Conservation (phyloP, 2,888 invertebrate species). For the Agonopterix subpropinquella region DNA sequence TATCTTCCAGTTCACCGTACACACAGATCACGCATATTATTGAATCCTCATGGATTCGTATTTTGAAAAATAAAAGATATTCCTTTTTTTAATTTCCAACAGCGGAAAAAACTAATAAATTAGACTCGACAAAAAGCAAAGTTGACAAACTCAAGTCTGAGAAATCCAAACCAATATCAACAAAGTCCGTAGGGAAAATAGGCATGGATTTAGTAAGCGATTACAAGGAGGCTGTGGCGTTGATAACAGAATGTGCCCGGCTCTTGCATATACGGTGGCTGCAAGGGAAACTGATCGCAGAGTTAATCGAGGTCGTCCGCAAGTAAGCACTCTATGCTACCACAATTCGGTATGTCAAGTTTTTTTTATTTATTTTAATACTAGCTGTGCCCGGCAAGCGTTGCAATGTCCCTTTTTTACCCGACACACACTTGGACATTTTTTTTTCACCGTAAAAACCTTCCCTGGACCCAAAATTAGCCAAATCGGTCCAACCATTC, state of each 20-base stretch:
- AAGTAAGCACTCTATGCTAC: slow-evolving; percentile 25
- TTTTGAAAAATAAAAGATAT: too few relatives aligned
- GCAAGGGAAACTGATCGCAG: slow-evolving; percentile 45
- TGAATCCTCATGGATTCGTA: too few relatives aligned
- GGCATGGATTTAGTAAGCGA: slow-evolving; percentile 21
- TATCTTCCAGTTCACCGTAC: too few relatives aligned
- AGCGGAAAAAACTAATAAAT: not conserved
- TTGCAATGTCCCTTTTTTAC: too few relatives aligned
- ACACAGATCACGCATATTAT: too few relatives aligned
- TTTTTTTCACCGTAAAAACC: too few relatives aligned
- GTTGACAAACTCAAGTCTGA: not conserved
- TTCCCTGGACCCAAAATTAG: too few relatives aligned
- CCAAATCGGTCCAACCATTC: too few relatives aligned
- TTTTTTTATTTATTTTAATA: too few relatives aligned
- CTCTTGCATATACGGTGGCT: slow-evolving; percentile 49
- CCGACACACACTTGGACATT: too few relatives aligned
- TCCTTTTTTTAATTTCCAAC: not conserved
- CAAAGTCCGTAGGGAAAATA: not conserved
- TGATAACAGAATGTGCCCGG: slow-evolving; percentile 49
- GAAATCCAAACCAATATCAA: not conserved
- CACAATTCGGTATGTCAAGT: too few relatives aligned
- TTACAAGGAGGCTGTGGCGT: slow-evolving; percentile 40
- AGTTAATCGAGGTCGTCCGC: slow-evolving; percentile 36
- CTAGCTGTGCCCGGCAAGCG: too few relatives aligned
- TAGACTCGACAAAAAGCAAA: not conserved